These are phyloP conservation scores for Agrochola lota DNA, from an alignment of 2,888 invertebrate species.

Conservation along the genomic window DNA sequence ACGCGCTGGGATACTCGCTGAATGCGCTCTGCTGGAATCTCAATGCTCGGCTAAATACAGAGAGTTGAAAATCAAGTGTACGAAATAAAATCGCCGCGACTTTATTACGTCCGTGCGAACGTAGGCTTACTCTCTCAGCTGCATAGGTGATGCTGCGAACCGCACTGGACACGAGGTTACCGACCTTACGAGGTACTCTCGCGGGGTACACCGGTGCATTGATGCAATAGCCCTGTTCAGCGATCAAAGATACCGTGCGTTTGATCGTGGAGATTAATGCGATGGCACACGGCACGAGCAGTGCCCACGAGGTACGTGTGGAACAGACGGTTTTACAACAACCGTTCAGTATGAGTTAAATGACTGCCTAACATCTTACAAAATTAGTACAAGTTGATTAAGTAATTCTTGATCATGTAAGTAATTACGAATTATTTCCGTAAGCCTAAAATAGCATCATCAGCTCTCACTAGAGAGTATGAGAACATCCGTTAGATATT, in stretches of 20 bases:
- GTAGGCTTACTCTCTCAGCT: constrained; percentile 1
- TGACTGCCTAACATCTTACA: background rate
- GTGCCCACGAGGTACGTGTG: constrained; percentile 3
- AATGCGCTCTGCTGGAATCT: too few species aligned
- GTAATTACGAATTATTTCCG: background rate
- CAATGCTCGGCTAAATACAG: too few species aligned
- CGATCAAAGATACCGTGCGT: constrained; percentile 14
- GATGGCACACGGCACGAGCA: background rate
- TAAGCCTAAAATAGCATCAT: background rate
- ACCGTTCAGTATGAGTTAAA: background rate
- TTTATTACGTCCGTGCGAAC: too few species aligned
- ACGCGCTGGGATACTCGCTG: too few species aligned
- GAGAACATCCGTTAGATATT: too few species aligned
- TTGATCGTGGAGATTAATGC: constrained; percentile 28
- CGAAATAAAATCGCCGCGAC: too few species aligned
- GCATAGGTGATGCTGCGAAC: constrained; percentile 31
- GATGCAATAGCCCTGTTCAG: constrained; percentile 21
- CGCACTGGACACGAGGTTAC: constrained; percentile 44
- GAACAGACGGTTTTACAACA: background rate
- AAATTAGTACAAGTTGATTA: background rate
- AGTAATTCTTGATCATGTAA: background rate
- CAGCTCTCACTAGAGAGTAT: background rate
- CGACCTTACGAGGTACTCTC: constrained; percentile 28
- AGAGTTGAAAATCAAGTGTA: too few species aligned
- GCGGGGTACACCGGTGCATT: constrained; percentile 18